These are phyloP conservation scores for Eidolon helvum DNA, from an alignment of 2,113 vertebrate genomes.

Conservation along the genomic window DNA sequence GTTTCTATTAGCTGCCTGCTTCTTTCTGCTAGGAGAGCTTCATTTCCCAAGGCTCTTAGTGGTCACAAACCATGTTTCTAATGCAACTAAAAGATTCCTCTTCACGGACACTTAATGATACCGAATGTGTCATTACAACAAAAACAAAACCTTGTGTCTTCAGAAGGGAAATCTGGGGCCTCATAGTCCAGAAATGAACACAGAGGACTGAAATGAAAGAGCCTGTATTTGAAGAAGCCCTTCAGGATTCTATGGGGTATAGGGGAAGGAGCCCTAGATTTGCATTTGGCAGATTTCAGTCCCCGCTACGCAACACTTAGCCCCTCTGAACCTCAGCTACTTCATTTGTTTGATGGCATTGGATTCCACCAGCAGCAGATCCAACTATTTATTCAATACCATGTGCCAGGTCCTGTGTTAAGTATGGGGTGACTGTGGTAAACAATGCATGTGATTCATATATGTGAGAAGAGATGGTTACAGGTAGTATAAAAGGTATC, in stretches of 20 bases:
- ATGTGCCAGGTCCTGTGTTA: neutral
- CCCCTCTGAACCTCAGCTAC: neutral
- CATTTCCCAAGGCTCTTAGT: slow-evolving; percentile 61
- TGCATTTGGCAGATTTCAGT: slow-evolving; percentile 21
- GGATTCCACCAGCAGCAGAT: neutral
- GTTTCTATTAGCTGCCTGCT: slow-evolving; percentile 45
- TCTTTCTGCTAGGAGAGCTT: slow-evolving; percentile 37
- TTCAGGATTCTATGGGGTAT: slow-evolving; percentile 28
- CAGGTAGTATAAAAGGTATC: neutral
- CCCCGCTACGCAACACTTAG: neutral
- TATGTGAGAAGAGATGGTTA: neutral
- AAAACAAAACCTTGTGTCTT: slow-evolving; percentile 67
- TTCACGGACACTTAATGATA: slow-evolving; percentile 66
- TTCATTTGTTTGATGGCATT: neutral
- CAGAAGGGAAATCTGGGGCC: slow-evolving; percentile 64
- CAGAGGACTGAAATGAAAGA: slow-evolving; percentile 48
- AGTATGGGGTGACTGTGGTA: neutral
- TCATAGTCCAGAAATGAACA: slow-evolving; percentile 41
- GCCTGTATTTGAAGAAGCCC: slow-evolving; percentile 50
- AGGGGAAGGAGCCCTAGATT: slow-evolving; percentile 7
- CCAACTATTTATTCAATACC: neutral
- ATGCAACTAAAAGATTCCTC: slow-evolving; percentile 73
- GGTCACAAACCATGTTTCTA: slow-evolving; percentile 61
- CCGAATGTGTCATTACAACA: slow-evolving; percentile 54
- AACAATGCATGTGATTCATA: neutral